Evolutionary conservation across 2,113 vertebrate species (phyloP), one percentile per base, ranked within the genome.

Genomic region (Hirundichthys speculiger): DNA sequence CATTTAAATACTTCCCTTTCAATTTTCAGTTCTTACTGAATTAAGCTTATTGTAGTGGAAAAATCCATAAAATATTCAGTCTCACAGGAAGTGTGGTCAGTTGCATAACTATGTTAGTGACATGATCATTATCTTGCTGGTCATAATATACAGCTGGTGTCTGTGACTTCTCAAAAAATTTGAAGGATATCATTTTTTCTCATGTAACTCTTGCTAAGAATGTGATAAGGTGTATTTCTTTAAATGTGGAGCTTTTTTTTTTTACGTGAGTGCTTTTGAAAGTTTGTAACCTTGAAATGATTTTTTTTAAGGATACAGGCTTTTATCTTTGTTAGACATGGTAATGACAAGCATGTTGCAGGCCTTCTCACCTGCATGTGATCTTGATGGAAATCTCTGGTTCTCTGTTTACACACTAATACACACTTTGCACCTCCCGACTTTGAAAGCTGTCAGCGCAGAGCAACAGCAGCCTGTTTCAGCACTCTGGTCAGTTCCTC

Each of bases 401-500:
- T 89, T 77, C 43, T 51, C 66, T 83, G 73, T 80, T 88, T 75
- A 64, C 75, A 72, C 79, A 73, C 51, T 65, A 43, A 71, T 27
- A 34, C 4, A 65, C 62, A 57, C 69, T 85, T 89, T 82, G 81
- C 87, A 87, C 87, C 66, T 85, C 69, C 66, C 67, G 83, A 76
- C 83, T 87, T 69, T 82, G 71, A 87, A 64, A 87, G 69, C 78
- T 88, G 86, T 82, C 71, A 75, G 43, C 69, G 58, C 11, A 5
- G 67, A 71, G 71, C 61, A 56, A 27, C 55, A 64, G 62, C 30
- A 13, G 45, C 50, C 62, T 30, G 69, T 84, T 87, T 90, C 81
- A 90, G 86, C 39, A 87, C 89, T 63, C 73, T 68, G 83, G 88
- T 89, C 85, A 89, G 87, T 72, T 82, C 74, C 85, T 79, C 75